Conservation (phyloP, 2,888 invertebrate species). For the Trichopria drosophilae region DNA sequence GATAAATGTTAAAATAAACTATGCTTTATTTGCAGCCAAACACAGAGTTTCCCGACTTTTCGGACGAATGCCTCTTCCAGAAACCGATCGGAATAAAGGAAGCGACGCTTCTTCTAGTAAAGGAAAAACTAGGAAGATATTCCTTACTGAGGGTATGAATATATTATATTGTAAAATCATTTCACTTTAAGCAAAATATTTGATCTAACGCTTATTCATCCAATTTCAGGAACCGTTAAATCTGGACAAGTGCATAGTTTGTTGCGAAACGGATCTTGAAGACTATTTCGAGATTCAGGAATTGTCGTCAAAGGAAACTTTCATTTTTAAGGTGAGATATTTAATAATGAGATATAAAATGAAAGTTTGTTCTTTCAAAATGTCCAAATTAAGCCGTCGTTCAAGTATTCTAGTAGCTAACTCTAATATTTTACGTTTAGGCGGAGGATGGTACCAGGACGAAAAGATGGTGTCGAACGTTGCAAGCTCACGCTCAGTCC, state of each 20-base stretch:
- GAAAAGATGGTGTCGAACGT: constrained; percentile 84
- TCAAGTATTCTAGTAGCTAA: neutral
- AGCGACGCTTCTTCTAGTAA: constrained; percentile 82
- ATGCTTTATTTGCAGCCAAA: constrained; percentile 68
- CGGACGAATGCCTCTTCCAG: constrained; percentile 71
- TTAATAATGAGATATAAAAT: neutral
- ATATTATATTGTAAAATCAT: neutral
- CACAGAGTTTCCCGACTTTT: constrained; percentile 68
- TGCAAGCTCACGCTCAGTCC: constrained; percentile 89
- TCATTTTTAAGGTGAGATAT: constrained; percentile 82
- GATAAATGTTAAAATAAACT: too few species aligned
- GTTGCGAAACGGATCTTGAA: constrained; percentile 86
- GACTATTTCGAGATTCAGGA: constrained; percentile 96
- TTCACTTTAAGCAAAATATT: neutral
- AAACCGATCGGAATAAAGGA: constrained; percentile 79
- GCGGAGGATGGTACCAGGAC: constrained; percentile 87
- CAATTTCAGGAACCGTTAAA: constrained; percentile 79
- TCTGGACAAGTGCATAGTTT: constrained; percentile 88
- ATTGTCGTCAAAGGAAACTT: constrained; percentile 88
- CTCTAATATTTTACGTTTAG: constrained; percentile 61
- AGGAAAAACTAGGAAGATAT: constrained; percentile 88
- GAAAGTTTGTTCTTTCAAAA: neutral
- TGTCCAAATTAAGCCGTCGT: neutral
- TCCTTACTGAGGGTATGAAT: constrained; percentile 72
- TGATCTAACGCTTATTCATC: neutral